These are phyloP conservation scores for Hypothenemus hampei DNA, from an alignment of 1,140 invertebrate genomes.

Conservation along the genomic window DNA sequence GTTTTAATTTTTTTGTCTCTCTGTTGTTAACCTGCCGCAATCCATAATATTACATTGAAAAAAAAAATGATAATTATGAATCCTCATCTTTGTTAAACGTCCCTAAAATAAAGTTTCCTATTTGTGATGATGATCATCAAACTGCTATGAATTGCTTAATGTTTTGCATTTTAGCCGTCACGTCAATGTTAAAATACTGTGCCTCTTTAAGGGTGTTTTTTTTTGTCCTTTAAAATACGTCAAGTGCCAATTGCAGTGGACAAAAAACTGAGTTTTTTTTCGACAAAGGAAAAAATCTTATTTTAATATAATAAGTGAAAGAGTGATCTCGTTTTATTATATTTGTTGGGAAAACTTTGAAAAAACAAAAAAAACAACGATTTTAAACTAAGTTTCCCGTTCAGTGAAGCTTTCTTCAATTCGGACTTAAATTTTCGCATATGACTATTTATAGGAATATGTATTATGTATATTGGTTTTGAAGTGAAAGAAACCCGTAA, in stretches of 20 bases:
- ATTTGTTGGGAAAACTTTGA: slow-evolving; percentile 6
- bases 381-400: slow-evolving; percentile 22
- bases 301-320: no score
- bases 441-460: background rate
- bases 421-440: no score
- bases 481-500: slow-evolving; percentile 37
- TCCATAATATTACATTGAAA: background rate
- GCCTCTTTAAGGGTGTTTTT: no score
- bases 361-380: slow-evolving; percentile 17
- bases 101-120: background rate
- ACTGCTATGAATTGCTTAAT: no score
- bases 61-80: background rate
- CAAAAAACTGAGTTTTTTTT: no score
- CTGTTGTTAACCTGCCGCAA: background rate
- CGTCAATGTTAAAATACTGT: no score
- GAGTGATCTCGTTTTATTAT: background rate
- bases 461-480: slow-evolving; percentile 35
- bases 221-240: no score
- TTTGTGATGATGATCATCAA: background rate
- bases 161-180: no score
- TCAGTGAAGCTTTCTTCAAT: background rate
- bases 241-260: no score
- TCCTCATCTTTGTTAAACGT: background rate
- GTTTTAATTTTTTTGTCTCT: slow-evolving; percentile 17
- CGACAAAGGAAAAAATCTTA: no score